Evolutionary conservation across 2,888 invertebrate genomes (phyloP).

Genomic region (Drosophila flavopinicola): DNA sequence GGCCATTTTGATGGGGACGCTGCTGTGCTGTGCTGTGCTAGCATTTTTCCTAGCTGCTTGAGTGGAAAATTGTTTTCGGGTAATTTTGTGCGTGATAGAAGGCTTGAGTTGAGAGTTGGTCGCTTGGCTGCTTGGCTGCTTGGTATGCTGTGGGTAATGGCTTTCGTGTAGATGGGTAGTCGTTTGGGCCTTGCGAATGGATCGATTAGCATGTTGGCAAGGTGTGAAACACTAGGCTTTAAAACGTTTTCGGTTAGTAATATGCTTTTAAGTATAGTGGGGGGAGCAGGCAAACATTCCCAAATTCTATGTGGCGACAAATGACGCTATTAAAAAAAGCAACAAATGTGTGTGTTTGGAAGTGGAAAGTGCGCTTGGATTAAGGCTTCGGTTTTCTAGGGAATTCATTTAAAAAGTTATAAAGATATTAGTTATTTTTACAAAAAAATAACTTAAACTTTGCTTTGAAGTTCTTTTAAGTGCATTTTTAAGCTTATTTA

Average conservation of each 20-base stretch:
- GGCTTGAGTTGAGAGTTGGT: conserved; percentile 12
- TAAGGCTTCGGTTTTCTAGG: not conserved
- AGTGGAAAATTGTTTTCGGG: conserved; percentile 76
- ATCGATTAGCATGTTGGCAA: conserved; percentile 55
- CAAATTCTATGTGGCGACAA: conserved; percentile 5
- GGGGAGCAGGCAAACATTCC: conserved; percentile 18
- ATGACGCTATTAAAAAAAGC: conserved; percentile 25
- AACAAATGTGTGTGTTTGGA: conserved; percentile 5
- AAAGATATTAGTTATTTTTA: too few relatives aligned
- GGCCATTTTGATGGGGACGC: conserved; percentile 62
- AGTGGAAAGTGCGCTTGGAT: not conserved
- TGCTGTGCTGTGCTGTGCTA: conserved; percentile 42
- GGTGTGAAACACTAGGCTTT: conserved; percentile 59
- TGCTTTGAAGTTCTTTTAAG: too few relatives aligned
- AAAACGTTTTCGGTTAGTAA: conserved; percentile 60
- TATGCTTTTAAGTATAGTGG: conserved; percentile 38
- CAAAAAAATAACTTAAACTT: too few relatives aligned
- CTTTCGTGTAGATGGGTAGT: conserved; percentile 12
- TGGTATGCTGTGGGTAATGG: conserved; percentile 63
- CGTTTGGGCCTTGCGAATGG: not conserved
- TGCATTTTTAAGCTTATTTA: too few relatives aligned
- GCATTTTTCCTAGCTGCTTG: conserved; percentile 76
- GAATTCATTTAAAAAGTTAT: too few relatives aligned
- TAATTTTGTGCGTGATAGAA: conserved; percentile 62
- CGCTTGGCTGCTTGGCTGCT: too few relatives aligned